Evolutionary conservation across 1,140 invertebrate genomes (phyloP), one percentile per base, ranked within the genome.

Genomic region (Zaprionus tsacasi): DNA sequence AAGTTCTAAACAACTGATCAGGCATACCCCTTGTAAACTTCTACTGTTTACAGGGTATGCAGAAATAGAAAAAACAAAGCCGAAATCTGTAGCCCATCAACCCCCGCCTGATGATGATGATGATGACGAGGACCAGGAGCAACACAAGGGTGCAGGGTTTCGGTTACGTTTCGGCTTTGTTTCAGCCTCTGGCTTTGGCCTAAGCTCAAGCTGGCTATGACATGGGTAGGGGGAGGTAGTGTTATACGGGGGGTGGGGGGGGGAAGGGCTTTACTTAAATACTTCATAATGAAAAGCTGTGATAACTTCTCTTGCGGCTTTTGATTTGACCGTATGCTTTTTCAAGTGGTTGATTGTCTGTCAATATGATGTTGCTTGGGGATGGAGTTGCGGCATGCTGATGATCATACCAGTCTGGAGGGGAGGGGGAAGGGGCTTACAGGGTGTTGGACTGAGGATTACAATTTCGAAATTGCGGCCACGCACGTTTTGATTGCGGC

Each of bases 281-380:
- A 85, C 83, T 83, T 88, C 85, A 88, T 88, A 88, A 88, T 88
- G 83, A 88, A 88, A 88, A 89, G 82, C 83, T 81, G 83, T 88
- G 83, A 88, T 88, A 89, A 83, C 80, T 88, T 89, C 77, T 75
- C 59, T 63, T 76, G 58, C 56, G 80, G 58, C 83, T 88, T 83
- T 83, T 88, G 83, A 88, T 88, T 89, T 89, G 57, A 58, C 73
- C 77, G 73, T 79, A 79, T 76, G 77, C 60, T 72, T 79, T 70
- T 78, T 80, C 85, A 87, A 87, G 83, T 87, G 83, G 64, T 70
- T 81, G 83, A 88, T 88, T 88, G 85, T 88, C 81, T 89, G 83
- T 88, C 83, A 88, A 88, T 88, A 88, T 72, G 61, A 35, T 6
- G 33, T 2, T 8, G 33, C 0, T 8, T 7, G 33, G 10, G 6